Percentiles rank a stretch among this genome's conserved stretches.
Conservation (phyloP, 1,140 invertebrate species). For the Acromyrmex heyeri region DNA sequence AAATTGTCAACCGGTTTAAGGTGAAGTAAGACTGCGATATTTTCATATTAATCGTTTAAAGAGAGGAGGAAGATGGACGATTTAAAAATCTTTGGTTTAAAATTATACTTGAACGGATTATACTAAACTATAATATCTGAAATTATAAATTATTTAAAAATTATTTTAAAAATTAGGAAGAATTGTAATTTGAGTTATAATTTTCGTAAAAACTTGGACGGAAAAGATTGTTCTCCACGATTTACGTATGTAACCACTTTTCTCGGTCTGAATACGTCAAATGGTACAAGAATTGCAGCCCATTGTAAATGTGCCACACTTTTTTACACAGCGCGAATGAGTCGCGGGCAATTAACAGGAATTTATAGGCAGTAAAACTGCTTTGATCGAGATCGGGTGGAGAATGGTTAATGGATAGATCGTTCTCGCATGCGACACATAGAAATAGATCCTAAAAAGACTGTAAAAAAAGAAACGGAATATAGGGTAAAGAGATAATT, state of each 20-base stretch:
- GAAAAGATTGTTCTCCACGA: background rate
- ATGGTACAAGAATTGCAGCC: constrained; percentile 13
- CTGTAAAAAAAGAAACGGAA: background rate
- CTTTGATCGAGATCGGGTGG: constrained; percentile 45
- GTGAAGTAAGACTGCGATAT: background rate
- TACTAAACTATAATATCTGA: background rate
- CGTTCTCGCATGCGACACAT: constrained; percentile 17
- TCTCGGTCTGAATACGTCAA: background rate
- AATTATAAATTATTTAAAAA: background rate
- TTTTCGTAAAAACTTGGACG: background rate
- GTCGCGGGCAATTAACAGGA: constrained; percentile 45
- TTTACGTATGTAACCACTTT: background rate
- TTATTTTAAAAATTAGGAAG: background rate
- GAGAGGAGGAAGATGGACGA: background rate
- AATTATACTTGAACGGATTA: background rate
- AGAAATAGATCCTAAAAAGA: constrained; percentile 31
- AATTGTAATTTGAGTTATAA: background rate
- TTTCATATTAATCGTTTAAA: constrained; percentile 2
- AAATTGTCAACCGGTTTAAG: constrained; percentile 44
- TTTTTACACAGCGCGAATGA: constrained; percentile 28
- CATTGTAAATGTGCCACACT: constrained; percentile 29
- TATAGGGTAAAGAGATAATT: constrained; percentile 11
- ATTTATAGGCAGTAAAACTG: constrained; percentile 57
- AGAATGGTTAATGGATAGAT: constrained; percentile 33
- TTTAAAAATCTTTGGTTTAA: background rate